A percentile compares a stretch with the other conserved stretches of the same genome.
Evolutionary conservation across 2,888 invertebrate species (phyloP).

Genomic region (Eustalomyia histrio): DNA sequence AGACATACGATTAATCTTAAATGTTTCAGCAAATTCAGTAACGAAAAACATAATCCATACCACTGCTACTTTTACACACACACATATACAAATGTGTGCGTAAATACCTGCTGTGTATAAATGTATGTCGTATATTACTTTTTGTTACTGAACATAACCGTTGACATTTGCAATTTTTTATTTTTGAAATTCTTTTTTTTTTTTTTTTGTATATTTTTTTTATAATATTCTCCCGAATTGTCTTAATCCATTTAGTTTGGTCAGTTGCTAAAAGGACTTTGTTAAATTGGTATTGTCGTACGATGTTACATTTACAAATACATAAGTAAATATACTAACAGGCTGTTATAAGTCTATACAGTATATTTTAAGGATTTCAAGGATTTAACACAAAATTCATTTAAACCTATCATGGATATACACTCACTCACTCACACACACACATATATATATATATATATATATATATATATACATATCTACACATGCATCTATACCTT

Average conservation of each 20-base stretch:
- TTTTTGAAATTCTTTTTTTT: neutral
- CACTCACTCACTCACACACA: neutral
- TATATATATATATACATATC: neutral
- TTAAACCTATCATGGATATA: neutral
- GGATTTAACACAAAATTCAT: slow-evolving; percentile 45
- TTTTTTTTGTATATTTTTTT: neutral
- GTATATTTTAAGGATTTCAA: slow-evolving; percentile 56
- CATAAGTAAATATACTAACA: slow-evolving; percentile 13
- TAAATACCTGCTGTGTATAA: slow-evolving; percentile 35
- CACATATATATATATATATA: neutral
- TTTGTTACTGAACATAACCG: neutral
- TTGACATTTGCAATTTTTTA: slow-evolving; percentile 2
- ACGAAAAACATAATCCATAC: no score
- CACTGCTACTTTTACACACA: no score
- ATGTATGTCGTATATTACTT: neutral
- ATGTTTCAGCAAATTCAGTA: no score
- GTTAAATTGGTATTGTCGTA: slow-evolving; percentile 24
- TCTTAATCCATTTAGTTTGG: slow-evolving; percentile 53
- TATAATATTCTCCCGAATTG: slow-evolving; percentile 13
- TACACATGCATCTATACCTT: neutral
- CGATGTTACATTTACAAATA: neutral
- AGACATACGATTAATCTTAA: no score
- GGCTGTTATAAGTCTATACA: slow-evolving; percentile 39
- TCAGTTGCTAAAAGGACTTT: slow-evolving; percentile 32
- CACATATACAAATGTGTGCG: no score